phyloP scores from a whole-genome alignment of 23 tunicate species.

The Clavelina lepadiformis region DNA sequence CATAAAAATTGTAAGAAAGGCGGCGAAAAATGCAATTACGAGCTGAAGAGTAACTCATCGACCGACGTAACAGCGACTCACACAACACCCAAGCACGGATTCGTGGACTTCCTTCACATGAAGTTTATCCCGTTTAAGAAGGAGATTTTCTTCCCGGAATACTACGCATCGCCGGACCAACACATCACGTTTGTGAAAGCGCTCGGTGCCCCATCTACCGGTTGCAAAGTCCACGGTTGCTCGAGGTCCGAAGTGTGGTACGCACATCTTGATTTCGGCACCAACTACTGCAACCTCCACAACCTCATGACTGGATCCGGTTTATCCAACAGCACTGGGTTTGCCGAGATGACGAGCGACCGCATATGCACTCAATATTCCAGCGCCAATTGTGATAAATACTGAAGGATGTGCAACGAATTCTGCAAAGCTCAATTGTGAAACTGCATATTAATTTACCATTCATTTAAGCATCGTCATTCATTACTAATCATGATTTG shows the following conservation, averaged over 20 bases:
- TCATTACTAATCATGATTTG: no score
- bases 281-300: slow-evolving; percentile 86
- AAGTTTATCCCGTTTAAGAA: slow-evolving; percentile 10
- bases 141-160: not conserved
- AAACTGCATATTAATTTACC: no score
- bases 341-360: slow-evolving; percentile 36
- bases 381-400: slow-evolving; percentile 45
- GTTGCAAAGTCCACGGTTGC: slow-evolving; percentile 37
- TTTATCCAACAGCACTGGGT: slow-evolving; percentile 17
- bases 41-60: slow-evolving; percentile 7
- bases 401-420: no score
- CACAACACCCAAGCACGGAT: slow-evolving; percentile 59
- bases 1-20: slow-evolving; percentile 29
- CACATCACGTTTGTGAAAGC: slow-evolving; percentile 8
- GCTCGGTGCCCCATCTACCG: not conserved
- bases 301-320: slow-evolving; percentile 71
- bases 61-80: slow-evolving; percentile 44
- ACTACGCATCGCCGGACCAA: not conserved
- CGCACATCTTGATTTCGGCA: slow-evolving; percentile 87
- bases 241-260: slow-evolving; percentile 68
- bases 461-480: no score
- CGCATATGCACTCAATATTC: slow-evolving; percentile 72
- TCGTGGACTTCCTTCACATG: slow-evolving; percentile 54
- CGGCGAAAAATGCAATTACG: slow-evolving; percentile 73
- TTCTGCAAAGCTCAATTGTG: no score